Conservation (phyloP, 2,797 vertebrate genomes). For the Antrozous pallidus region DNA sequence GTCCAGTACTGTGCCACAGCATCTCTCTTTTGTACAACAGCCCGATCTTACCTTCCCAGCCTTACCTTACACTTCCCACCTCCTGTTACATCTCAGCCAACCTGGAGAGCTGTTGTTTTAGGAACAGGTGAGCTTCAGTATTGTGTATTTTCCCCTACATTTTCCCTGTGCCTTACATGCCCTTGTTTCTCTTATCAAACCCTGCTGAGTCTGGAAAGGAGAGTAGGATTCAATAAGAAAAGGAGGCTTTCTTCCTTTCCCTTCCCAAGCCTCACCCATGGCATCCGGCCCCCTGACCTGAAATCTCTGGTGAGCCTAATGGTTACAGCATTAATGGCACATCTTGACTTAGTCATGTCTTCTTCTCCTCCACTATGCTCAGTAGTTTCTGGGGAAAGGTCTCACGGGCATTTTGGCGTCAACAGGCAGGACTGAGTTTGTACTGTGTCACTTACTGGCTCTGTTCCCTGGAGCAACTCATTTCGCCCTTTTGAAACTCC, state of each 20-base stretch:
- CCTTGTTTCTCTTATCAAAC: neutral
- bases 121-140: neutral
- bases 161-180: neutral
- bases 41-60: neutral
- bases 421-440: neutral
- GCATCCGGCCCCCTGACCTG: neutral
- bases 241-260: neutral
- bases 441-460: neutral
- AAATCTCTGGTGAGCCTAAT: neutral
- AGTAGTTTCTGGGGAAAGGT: neutral
- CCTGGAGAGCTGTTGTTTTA: neutral
- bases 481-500: neutral
- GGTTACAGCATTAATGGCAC: rapidly evolving
- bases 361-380: neutral
- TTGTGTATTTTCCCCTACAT: neutral
- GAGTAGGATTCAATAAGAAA: neutral
- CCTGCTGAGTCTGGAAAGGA: neutral
- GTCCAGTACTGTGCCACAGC: neutral
- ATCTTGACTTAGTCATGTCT: neutral
- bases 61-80: neutral
- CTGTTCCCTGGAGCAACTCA: neutral
- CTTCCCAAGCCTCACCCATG: neutral
- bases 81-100: neutral
- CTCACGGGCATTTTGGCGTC: neutral
- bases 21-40: neutral